Percentiles rank a stretch among this genome's conserved stretches.
Conservation (phyloP, 2,888 invertebrate species). For the Ophion costatus region DNA sequence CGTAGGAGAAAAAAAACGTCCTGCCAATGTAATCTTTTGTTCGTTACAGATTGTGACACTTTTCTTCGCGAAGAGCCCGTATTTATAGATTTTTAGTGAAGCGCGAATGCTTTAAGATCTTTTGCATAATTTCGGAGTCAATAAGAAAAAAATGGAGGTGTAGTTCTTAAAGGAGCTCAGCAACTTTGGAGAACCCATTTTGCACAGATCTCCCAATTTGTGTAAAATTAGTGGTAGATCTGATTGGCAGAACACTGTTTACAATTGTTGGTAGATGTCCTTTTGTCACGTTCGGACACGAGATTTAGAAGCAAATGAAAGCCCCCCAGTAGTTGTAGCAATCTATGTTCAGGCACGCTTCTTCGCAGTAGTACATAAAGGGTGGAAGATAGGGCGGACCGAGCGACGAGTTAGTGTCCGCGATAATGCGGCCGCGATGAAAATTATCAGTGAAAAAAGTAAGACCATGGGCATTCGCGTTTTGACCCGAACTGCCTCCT, state of each 20-base stretch:
- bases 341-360: not conserved
- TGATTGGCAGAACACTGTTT: too few species aligned
- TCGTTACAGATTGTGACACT: not conserved
- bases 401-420: not conserved
- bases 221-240: too few species aligned
- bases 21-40: not conserved
- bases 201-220: not conserved
- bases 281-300: too few species aligned
- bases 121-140: not conserved
- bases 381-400: constrained; percentile 13
- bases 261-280: too few species aligned
- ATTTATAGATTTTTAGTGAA: not conserved
- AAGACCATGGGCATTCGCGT: constrained; percentile 12
- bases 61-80: too few species aligned
- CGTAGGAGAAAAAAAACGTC: not conserved
- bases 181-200: not conserved
- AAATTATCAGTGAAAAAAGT: constrained; percentile 1
- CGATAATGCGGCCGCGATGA: not conserved
- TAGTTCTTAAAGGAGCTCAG: not conserved
- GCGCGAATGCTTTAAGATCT: not conserved
- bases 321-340: constrained; percentile 35
- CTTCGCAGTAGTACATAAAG: not conserved
- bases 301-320: too few species aligned
- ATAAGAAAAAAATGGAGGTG: not conserved
- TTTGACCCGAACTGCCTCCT: constrained; percentile 42